Evolutionary conservation across 2,888 invertebrate species (phyloP), one percentile per base, ranked within the genome.

Genomic region (Patella caerulea): DNA sequence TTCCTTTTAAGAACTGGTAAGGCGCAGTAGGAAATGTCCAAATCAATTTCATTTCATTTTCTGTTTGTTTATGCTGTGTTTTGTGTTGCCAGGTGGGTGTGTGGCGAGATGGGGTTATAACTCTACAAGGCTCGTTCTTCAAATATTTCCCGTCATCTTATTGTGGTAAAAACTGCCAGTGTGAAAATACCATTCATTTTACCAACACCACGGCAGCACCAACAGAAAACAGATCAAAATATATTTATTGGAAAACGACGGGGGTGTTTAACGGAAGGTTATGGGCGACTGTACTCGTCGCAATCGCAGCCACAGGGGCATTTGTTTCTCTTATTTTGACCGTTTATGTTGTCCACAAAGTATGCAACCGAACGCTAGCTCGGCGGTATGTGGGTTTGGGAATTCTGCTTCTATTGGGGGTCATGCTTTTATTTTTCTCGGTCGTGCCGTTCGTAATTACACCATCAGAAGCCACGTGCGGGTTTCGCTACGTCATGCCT

Each of bases 251-350:
- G n/a, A 76, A 79, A 56, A 79, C 82, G 2, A 81, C 83, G 3
- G 87, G 79, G 9, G 76, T 82, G 74, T 87, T 88, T 65, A 80
- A 83, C 34, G 82, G 76, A 11, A 82, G 83, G 90, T 94, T 96
- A 29, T 98, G 98, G 98, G 96, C 96, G 54, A 94, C 97, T 82
- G 96, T 97, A 2, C 94, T 97, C 74, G 93, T 97, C 77, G 95
- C 96, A 17, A 93, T 97, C 80, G 95, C 97, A 74, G 95, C 95
- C 59, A 94, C 96, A 53, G 95, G 96, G 83, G 96, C 97, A 94
- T 93, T 95, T 34, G 94, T 96, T 85, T 96, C 97, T 91, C 94
- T 95, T 76, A 94, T 95, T 72, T 96, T 98, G 90, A 97, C 97
- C 81, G 88, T 92, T 79, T 97, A 96, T 91, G 96, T 98, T 74